Evolutionary conservation across 92 coral and sea anemone genomes (phyloP).

Genomic region (Zoanthus sociatus): DNA sequence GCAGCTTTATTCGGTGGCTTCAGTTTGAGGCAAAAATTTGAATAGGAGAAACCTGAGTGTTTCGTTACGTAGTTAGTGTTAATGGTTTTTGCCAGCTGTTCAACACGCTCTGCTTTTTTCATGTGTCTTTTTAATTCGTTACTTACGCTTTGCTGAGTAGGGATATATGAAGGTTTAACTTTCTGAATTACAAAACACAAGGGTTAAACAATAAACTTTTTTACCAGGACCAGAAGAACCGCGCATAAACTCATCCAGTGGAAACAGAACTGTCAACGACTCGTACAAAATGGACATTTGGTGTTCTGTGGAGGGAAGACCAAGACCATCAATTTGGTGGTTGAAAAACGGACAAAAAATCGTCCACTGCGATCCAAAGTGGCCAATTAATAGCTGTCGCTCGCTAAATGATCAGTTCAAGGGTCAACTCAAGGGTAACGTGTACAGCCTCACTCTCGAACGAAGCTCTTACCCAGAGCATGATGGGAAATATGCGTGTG

Average conservation of each 20-base stretch:
- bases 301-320: slow-evolving; percentile 76
- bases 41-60: no score
- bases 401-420: background rate
- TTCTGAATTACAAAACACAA: no score
- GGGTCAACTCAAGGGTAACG: slow-evolving; percentile 34
- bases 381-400: slow-evolving; percentile 33
- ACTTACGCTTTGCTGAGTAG: no score
- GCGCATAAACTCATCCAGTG: slow-evolving; percentile 17
- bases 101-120: no score
- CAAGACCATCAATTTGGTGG: slow-evolving; percentile 77
- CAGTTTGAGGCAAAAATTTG: no score
- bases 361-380: slow-evolving; percentile 12
- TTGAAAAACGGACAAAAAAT: slow-evolving; percentile 49
- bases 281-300: slow-evolving; percentile 53
- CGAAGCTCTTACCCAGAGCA: slow-evolving; percentile 40
- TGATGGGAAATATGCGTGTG: slow-evolving; percentile 74
- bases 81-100: no score
- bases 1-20: no score
- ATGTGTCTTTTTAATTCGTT: no score
- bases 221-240: slow-evolving; percentile 27
- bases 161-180: no score
- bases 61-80: no score
- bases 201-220: no score
- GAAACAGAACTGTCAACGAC: slow-evolving; percentile 34
- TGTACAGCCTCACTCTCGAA: slow-evolving; percentile 25